Percentiles rank a stretch among this genome's conserved stretches.
phyloP scores from a whole-genome alignment of 2,888 invertebrate genomes.

The Apodemia hepburni region DNA sequence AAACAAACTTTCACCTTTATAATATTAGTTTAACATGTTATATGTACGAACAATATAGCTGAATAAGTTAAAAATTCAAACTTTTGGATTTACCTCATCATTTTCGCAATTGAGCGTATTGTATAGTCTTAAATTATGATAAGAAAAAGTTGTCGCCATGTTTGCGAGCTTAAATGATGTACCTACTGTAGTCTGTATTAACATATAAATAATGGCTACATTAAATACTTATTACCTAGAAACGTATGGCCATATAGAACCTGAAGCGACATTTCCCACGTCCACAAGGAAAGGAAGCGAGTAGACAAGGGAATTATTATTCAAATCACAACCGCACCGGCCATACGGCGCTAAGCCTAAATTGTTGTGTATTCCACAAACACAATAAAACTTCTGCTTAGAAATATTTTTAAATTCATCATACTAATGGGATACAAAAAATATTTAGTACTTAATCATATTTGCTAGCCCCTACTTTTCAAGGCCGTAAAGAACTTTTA shows the following conservation, averaged over 20 bases:
- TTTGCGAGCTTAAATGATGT: neutral
- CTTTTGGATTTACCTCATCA: no score
- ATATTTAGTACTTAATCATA: no score
- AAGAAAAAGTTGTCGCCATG: neutral
- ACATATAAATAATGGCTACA: slow-evolving; percentile 1
- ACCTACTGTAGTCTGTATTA: neutral
- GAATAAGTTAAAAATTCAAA: no score
- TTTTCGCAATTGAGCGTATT: no score
- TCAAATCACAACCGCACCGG: slow-evolving; percentile 66
- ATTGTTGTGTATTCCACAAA: slow-evolving; percentile 43
- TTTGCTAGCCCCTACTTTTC: no score
- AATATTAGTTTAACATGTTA: no score
- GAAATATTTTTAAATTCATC: slow-evolving; percentile 15
- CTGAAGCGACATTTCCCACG: slow-evolving; percentile 64
- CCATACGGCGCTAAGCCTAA: slow-evolving; percentile 67
- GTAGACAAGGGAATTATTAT: slow-evolving; percentile 76
- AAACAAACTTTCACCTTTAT: no score
- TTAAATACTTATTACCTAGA: slow-evolving; percentile 8
- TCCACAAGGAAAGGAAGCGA: slow-evolving; percentile 71
- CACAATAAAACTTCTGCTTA: slow-evolving; percentile 39
- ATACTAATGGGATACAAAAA: no score
- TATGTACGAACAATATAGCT: no score
- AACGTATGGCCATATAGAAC: slow-evolving; percentile 2
- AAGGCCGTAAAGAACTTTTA: no score
- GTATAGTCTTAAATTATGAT: neutral